Evolutionary conservation across 2,113 vertebrate genomes (phyloP).

Genomic region (Atractosteus spatula): DNA sequence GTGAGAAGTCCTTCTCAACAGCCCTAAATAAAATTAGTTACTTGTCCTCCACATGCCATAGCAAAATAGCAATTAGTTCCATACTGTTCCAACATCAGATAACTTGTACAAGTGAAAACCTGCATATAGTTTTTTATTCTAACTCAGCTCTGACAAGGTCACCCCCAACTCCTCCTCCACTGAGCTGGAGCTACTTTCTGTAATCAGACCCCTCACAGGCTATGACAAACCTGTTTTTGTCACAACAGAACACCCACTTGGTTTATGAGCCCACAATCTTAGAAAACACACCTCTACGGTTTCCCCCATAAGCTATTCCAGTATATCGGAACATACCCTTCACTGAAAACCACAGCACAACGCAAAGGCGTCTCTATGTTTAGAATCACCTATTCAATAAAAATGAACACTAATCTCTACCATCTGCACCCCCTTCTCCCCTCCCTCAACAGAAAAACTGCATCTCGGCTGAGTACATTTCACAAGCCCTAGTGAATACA

Average conservation of each 20-base stretch:
- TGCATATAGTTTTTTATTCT: constrained; percentile 42
- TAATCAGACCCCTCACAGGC: constrained; percentile 33
- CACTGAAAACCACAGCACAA: background rate
- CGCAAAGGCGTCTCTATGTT: constrained; percentile 33
- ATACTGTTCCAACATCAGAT: background rate
- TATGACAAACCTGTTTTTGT: constrained; percentile 58
- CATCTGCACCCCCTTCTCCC: constrained; percentile 59
- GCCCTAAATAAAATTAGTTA: constrained; percentile 11
- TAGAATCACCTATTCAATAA: constrained; percentile 56
- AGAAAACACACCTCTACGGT: constrained; percentile 21
- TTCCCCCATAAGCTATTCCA: background rate
- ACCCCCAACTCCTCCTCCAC: constrained; percentile 51
- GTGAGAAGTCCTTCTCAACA: constrained; percentile 12
- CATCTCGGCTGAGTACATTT: constrained; percentile 51
- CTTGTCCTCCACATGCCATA: background rate
- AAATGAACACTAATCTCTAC: constrained; percentile 60
- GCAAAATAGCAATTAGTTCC: constrained; percentile 3
- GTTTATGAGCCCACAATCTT: constrained; percentile 45
- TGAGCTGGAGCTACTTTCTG: constrained; percentile 18
- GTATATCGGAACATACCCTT: background rate
- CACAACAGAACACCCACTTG: constrained; percentile 41
- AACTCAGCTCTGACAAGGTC: constrained; percentile 60
- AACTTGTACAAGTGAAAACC: constrained; percentile 52
- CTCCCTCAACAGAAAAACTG: constrained; percentile 31
- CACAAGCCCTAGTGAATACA: constrained; percentile 48